Percentiles rank a stretch among this genome's conserved stretches.
phyloP scores from a whole-genome alignment of 2,797 vertebrate species.

The Thaleichthys pacificus region DNA sequence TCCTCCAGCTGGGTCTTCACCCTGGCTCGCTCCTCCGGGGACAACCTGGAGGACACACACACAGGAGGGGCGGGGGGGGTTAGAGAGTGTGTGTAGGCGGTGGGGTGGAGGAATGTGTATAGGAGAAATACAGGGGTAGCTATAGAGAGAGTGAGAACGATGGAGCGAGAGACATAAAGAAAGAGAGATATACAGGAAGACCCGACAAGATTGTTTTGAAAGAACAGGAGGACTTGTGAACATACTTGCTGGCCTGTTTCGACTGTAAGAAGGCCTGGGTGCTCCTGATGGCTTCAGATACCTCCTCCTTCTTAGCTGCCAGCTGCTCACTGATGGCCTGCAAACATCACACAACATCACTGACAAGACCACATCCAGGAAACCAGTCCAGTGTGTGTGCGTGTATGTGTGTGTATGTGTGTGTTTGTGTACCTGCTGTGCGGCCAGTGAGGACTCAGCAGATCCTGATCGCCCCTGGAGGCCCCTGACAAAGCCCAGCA shows the following conservation, averaged over 20 bases:
- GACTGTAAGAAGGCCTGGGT: constrained; percentile 90
- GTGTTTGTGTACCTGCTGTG: constrained; percentile 84
- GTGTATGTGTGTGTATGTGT: not conserved
- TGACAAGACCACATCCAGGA: not conserved
- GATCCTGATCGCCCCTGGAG: constrained; percentile 74
- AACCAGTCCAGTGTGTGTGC: not conserved
- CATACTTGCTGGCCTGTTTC: constrained; percentile 95
- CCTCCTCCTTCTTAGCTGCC: constrained; percentile 85
- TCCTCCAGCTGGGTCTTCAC: constrained; percentile 82
- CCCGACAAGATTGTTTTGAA: too few species aligned
- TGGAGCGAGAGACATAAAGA: not conserved
- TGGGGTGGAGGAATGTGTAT: not conserved
- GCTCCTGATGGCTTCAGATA: constrained; percentile 90
- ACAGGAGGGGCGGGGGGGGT: not conserved
- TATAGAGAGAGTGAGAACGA: not conserved
- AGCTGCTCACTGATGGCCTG: constrained; percentile 90
- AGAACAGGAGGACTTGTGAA: constrained; percentile 33
- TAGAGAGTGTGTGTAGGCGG: not conserved
- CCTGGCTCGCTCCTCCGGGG: constrained; percentile 82
- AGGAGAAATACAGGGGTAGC: not conserved
- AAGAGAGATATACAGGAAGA: not conserved
- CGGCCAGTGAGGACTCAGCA: constrained; percentile 85
- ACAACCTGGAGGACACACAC: constrained; percentile 76
- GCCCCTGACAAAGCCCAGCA: constrained; percentile 87
- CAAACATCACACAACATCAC: not conserved